A percentile compares a stretch with the other conserved stretches of the same genome.
Conservation (phyloP, 2,113 vertebrate genomes). For the Psophia crepitans region DNA sequence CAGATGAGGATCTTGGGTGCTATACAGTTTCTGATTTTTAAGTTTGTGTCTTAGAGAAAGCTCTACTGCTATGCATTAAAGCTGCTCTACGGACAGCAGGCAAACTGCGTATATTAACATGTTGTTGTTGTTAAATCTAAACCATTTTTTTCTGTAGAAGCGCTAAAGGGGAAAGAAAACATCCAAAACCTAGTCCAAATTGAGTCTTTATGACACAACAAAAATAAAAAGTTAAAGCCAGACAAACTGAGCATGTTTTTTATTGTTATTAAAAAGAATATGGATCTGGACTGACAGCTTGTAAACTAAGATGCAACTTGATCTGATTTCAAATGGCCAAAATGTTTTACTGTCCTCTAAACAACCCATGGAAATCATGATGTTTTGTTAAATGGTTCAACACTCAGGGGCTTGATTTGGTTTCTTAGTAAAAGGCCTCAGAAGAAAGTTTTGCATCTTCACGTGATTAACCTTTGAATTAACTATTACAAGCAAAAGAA, state of each 20-base stretch:
- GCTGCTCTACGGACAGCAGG: conserved; percentile 18
- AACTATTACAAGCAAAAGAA: not conserved
- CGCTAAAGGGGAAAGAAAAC: conserved; percentile 4
- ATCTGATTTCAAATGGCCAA: conserved; percentile 32
- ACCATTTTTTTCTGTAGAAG: not conserved
- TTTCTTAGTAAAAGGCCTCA: not conserved
- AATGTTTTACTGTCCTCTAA: not conserved
- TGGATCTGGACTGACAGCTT: conserved; percentile 39
- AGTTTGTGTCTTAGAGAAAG: not conserved
- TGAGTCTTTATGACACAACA: conserved; percentile 7
- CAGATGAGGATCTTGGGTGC: not conserved
- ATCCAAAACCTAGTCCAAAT: conserved; percentile 26
- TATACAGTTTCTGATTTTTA: not conserved
- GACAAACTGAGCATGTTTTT: conserved; percentile 36
- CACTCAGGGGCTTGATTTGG: not conserved
- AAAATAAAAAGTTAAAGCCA: conserved; percentile 33
- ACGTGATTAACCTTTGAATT: not conserved
- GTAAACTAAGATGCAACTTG: conserved; percentile 10
- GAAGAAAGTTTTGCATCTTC: not conserved
- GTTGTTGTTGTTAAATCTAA: conserved; percentile 12
- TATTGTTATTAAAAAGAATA: conserved; percentile 45
- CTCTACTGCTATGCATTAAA: not conserved
- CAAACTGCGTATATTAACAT: conserved; percentile 1
- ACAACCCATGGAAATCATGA: not conserved
- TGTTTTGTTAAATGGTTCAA: not conserved